These are phyloP conservation scores for Himalopsyche tibetana DNA, from an alignment of 2,888 invertebrate species.

Conservation along the genomic window DNA sequence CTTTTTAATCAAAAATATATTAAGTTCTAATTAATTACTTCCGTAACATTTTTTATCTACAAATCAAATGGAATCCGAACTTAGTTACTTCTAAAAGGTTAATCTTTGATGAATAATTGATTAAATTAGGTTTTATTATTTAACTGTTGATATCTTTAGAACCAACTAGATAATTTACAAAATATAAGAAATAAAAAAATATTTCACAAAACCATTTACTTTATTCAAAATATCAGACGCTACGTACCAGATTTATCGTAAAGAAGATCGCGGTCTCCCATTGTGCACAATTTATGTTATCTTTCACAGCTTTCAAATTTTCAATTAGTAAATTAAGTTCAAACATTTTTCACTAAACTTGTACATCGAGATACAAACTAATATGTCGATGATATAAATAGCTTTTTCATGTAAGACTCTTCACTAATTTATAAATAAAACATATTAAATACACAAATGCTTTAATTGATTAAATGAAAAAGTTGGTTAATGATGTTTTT, in stretches of 20 bases:
- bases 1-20: not conserved
- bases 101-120: no score
- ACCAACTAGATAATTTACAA: no score
- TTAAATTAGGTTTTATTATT: no score
- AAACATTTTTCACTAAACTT: slow-evolving; percentile 44
- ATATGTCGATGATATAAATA: not conserved
- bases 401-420: not conserved
- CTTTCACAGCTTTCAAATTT: slow-evolving; percentile 36
- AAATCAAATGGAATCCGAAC: no score
- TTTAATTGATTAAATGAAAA: no score
- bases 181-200: no score
- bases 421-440: no score
- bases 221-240: not conserved
- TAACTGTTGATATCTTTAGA: no score
- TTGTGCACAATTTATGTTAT: slow-evolving; percentile 14
- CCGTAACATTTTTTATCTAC: not conserved
- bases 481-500: no score
- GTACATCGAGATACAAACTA: slow-evolving; percentile 28
- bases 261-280: not conserved
- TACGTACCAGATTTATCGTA: not conserved
- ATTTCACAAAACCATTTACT: no score
- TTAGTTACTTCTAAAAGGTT: no score
- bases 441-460: no score
- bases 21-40: not conserved
- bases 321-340: slow-evolving; percentile 47